Evolutionary conservation across 2,888 invertebrate species (phyloP), one percentile per base, ranked within the genome.

Genomic region (Drosophila affinis): DNA sequence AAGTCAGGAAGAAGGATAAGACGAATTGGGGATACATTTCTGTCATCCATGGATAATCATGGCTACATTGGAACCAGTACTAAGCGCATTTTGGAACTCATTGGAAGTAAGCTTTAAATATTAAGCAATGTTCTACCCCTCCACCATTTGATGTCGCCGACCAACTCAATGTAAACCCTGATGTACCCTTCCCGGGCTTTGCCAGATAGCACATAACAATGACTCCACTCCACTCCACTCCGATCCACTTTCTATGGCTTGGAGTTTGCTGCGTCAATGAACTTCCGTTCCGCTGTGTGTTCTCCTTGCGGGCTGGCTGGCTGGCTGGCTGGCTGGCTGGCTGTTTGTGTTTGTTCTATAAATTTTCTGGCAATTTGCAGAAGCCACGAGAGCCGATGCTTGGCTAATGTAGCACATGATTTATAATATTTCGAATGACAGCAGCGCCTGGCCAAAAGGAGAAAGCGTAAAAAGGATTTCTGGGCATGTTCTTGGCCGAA

Each of bases 331-430:
- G 64, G 46, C 29, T 18, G 49, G 46, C 29, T 70, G 64, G 46
- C 29, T 70, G 64, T 72, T 76, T 78, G 75, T 76, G 69, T 79
- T 85, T 79, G 80, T 72, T 79, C 75, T 76, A 75, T 72, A 72
- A 65, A 87, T 80, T 79, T 76, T 72, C 60, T 76, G 87, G 81
- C 84, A 83, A 86, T 87, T 86, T 80, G 77, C 88, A 83, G 72
- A 70, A 76, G 76, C 69, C 75, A 71, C 49, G 49, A 52, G 67
- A 81, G 81, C 29, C 78, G 62, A 76, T 64, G 73, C 80, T 78
- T 88, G 88, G 87, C 88, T 87, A 89, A 87, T 82, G 85, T 85
- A 79, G 76, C 86, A 79, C 78, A 89, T 89, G 90, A 88, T 88
- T 89, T 88, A 89, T 89, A 89, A 79, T 78, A 79, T 76, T 80